These are phyloP conservation scores for Leptinotarsa peninsularis DNA, from an alignment of 2,888 invertebrate genomes.

Conservation along the genomic window DNA sequence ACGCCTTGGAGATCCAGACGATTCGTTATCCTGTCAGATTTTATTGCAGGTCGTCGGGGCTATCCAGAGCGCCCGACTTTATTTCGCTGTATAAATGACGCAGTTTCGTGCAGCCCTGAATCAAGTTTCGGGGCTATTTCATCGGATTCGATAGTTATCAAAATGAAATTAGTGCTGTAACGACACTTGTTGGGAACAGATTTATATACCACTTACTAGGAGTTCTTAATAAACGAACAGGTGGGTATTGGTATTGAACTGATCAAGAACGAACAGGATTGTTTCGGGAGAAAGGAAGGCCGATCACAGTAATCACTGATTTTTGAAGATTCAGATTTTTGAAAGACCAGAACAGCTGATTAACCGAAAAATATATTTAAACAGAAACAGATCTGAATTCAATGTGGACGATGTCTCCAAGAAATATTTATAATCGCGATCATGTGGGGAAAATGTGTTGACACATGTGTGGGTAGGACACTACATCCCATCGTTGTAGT, in stretches of 20 bases:
- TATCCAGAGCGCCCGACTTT: slow-evolving; percentile 3
- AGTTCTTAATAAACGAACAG: not conserved
- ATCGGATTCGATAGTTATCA: not conserved
- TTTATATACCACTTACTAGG: not conserved
- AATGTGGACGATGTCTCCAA: no score
- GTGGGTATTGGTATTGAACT: not conserved
- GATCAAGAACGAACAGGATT: not conserved
- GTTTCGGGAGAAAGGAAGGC: not conserved
- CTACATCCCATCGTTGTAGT: no score
- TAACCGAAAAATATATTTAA: no score
- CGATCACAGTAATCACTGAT: no score
- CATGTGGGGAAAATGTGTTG: no score
- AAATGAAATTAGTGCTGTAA: not conserved
- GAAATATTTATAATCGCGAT: no score
- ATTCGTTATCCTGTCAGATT: slow-evolving; percentile 37
- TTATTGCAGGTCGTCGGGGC: slow-evolving; percentile 30
- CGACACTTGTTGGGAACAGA: not conserved
- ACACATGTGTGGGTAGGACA: no score
- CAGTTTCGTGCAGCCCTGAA: not conserved
- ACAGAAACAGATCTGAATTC: no score
- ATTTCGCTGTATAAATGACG: slow-evolving; percentile 17
- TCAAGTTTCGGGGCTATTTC: not conserved
- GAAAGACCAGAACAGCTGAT: no score
- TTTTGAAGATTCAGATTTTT: no score
- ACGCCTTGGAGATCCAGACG: slow-evolving; percentile 43